Conservation (phyloP, 2,113 vertebrate genomes). For the Rhea americana region DNA sequence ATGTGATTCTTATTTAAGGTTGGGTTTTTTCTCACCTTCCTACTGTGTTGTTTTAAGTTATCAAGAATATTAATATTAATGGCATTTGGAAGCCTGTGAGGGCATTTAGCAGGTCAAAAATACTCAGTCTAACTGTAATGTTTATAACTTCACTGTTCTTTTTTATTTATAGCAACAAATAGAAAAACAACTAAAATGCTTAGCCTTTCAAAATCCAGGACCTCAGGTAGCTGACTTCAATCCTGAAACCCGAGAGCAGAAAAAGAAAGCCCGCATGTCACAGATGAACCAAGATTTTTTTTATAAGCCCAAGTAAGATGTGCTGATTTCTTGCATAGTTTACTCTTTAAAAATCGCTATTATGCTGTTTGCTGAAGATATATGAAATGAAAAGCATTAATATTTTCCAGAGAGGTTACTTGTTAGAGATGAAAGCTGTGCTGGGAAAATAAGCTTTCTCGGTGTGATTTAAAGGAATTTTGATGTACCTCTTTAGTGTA, state of each 20-base stretch:
- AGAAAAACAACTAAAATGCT: constrained; percentile 76
- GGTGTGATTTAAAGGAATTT: neutral
- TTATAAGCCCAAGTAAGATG: constrained; percentile 75
- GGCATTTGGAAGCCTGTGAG: neutral
- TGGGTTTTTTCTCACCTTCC: neutral
- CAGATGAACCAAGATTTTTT: constrained; percentile 74
- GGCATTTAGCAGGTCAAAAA: neutral
- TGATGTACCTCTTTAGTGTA: neutral
- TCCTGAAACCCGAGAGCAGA: constrained; percentile 77
- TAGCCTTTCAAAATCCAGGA: constrained; percentile 83
- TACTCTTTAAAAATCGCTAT: neutral
- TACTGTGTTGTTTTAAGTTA: neutral
- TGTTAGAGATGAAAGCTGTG: neutral
- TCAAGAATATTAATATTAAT: neutral
- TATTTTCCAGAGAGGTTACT: neutral
- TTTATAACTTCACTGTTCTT: constrained; percentile 16
- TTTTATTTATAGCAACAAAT: constrained; percentile 74
- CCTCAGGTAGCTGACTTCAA: constrained; percentile 82
- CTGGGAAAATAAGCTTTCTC: neutral
- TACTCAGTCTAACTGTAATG: neutral
- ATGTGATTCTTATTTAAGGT: neutral
- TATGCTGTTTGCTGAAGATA: neutral
- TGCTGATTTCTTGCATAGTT: neutral
- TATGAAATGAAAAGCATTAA: neutral
- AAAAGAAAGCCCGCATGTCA: constrained; percentile 74